Evolutionary conservation across 2,113 vertebrate species (phyloP).

Genomic region (Noctilio leporinus): DNA sequence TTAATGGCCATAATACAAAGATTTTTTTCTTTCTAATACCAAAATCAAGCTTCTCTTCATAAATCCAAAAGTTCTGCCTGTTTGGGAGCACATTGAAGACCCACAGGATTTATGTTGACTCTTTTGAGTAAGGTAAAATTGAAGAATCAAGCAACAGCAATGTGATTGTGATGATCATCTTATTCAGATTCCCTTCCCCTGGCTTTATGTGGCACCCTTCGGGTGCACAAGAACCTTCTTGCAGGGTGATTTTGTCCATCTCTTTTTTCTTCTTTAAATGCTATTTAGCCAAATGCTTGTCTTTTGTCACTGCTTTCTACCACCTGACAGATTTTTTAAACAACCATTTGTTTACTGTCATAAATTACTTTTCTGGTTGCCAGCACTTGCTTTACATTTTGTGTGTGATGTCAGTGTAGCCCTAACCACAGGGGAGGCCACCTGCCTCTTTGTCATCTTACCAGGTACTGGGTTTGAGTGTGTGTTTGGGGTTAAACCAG

Average conservation of each 20-base stretch:
- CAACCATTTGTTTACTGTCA: slow-evolving; percentile 36
- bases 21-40: background rate
- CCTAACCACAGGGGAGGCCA: background rate
- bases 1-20: background rate
- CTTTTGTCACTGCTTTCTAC: background rate
- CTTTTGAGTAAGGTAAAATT: background rate
- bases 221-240: background rate
- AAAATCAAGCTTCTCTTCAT: background rate
- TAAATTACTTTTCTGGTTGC: slow-evolving; percentile 4
- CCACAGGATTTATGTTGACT: background rate
- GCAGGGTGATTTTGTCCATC: background rate
- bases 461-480: background rate
- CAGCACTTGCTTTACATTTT: background rate
- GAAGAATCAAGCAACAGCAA: background rate
- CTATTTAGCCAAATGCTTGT: background rate
- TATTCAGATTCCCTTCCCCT: background rate
- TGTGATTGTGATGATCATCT: background rate
- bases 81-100: background rate
- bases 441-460: background rate
- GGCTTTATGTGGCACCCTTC: background rate
- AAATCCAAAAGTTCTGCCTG: background rate
- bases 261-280: background rate
- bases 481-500: background rate
- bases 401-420: background rate
- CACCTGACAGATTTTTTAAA: background rate